Conservation (phyloP, 2,888 invertebrate species). For the Volucella inflata region DNA sequence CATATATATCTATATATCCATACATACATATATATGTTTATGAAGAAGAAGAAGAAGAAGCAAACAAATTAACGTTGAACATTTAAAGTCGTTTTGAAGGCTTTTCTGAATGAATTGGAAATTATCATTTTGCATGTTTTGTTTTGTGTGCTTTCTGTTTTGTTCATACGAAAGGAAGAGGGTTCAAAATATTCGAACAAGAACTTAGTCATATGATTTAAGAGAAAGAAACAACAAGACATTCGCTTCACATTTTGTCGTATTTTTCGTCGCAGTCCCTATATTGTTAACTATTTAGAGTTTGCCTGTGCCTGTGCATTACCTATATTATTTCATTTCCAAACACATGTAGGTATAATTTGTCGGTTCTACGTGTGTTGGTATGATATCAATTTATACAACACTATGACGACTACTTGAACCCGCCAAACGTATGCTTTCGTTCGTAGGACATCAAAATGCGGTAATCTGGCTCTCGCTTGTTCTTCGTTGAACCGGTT, state of each 20-base stretch:
- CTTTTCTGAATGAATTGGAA: too few relatives aligned
- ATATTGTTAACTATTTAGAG: not conserved
- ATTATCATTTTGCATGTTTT: not conserved
- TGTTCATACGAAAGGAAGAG: not conserved
- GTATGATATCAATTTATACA: not conserved
- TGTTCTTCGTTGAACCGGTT: slow-evolving; percentile 41
- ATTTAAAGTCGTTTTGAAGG: too few relatives aligned
- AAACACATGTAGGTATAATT: too few relatives aligned
- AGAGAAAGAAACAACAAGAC: slow-evolving; percentile 34
- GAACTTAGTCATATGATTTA: slow-evolving; percentile 34
- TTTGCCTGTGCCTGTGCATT: not conserved
- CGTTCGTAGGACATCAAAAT: slow-evolving; percentile 2
- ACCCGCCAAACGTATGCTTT: not conserved
- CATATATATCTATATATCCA: too few relatives aligned
- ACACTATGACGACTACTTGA: not conserved
- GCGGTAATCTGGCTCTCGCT: slow-evolving; percentile 51
- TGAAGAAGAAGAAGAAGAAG: too few relatives aligned
- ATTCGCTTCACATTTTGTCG: slow-evolving; percentile 1
- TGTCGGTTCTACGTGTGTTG: too few relatives aligned
- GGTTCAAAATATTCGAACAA: slow-evolving; percentile 1
- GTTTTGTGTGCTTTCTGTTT: not conserved
- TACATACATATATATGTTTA: too few relatives aligned
- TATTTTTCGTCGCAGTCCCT: slow-evolving; percentile 29
- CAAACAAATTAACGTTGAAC: too few relatives aligned
- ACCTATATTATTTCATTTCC: not conserved